Conservation (phyloP, 2,888 invertebrate species). For the Apodemia hepburni region DNA sequence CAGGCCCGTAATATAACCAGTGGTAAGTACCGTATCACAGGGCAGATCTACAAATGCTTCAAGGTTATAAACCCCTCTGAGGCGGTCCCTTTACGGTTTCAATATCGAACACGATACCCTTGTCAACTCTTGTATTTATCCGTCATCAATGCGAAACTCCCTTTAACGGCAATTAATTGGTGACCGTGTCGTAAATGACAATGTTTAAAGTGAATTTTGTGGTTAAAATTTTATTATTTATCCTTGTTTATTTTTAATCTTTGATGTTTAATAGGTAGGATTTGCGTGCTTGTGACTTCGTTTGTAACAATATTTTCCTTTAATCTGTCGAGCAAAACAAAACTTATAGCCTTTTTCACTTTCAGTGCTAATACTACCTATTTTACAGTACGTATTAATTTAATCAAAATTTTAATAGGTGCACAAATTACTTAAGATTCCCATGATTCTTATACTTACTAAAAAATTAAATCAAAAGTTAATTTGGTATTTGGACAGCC, state of each 20-base stretch:
- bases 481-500: too few species aligned
- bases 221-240: neutral
- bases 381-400: too few species aligned
- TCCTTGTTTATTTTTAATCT: neutral
- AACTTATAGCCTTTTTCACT: too few species aligned
- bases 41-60: neutral
- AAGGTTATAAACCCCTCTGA: conserved; percentile 2
- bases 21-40: neutral
- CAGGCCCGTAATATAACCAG: neutral
- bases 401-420: too few species aligned
- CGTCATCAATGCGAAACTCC: neutral
- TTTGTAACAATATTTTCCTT: neutral
- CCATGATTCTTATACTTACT: too few species aligned
- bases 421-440: too few species aligned
- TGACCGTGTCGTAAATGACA: conserved; percentile 1
- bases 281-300: neutral
- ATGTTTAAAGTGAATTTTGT: conserved; percentile 4
- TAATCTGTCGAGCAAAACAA: too few species aligned
- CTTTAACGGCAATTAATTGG: conserved; percentile 6
- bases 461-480: too few species aligned
- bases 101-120: conserved; percentile 12
- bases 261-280: neutral
- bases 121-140: conserved; percentile 8
- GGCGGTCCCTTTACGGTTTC: conserved; percentile 8
- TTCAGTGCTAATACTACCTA: too few species aligned